Base-by-base conservation (phyloP, 1,140 invertebrate species). In the Pachypsylla venusta region DNA sequence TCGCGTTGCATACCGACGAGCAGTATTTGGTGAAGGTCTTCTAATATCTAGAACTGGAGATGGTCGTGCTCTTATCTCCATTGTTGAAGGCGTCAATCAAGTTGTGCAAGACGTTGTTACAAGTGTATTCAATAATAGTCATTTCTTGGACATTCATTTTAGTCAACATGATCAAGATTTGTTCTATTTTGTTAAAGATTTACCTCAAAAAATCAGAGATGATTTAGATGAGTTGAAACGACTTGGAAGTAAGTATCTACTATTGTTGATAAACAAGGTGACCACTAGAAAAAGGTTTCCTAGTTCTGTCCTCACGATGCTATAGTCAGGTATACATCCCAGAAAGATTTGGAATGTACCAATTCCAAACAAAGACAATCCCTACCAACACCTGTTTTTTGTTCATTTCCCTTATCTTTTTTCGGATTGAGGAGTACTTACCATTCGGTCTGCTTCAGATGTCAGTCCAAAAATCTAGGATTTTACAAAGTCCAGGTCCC, bases 41-140 rank as follows among this genome's bases (percentile, higher is more conserved):
- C 73, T 94, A 0, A 82, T 95, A 4, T 94, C 91, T 0, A 71
- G 87, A 53, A 80, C 86, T 0, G 82, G 82, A 19, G 71, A 70
- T 27, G 84, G 84, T 58, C 80, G 87, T 14, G 82, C 89, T 0
- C 74, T 91, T 1, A 85, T 92, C 2, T 89, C 85, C 65, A 83
- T 89, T 0, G 87, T 89, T 0, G 87, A 90, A 63, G 86, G 87
- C 1, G 83, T 85, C 0, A 89, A 89, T 66, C 83, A 83, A 59
- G 89, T 93, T 1, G 84, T 93, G 0, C 88, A 90, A 69, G 89
- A 93, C 67, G 87, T 95, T 0, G 87, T 94, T 0, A 90, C 87
- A 0, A 90, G 90, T 0, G 88, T 96, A 5, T 88, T 97, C 67
- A 96, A 97, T 69, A 89, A 89, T 66, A 93, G 92, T 0, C 85